phyloP scores from a whole-genome alignment of 2,888 invertebrate genomes.

The Clivina fossor region DNA sequence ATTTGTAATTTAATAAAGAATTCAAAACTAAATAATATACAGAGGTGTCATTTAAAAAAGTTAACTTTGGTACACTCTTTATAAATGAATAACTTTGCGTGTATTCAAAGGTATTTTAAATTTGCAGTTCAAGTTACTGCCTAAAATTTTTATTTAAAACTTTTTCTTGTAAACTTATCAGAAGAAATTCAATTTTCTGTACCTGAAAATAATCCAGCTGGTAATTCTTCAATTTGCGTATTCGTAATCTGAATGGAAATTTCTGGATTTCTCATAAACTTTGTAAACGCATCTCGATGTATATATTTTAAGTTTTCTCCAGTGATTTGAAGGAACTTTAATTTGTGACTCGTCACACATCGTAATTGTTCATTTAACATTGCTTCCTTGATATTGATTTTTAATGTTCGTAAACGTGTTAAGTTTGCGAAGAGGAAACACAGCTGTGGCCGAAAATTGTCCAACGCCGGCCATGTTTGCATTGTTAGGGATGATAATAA shows the following conservation, averaged over 20 bases:
- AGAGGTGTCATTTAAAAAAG: too few species aligned
- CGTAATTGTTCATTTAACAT: conserved; percentile 73
- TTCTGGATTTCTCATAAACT: conserved; percentile 73
- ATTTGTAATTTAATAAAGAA: too few species aligned
- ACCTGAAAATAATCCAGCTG: conserved; percentile 76
- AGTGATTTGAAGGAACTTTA: conserved; percentile 77
- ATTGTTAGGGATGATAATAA: conserved; percentile 71
- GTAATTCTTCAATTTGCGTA: conserved; percentile 77
- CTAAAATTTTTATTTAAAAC: too few species aligned
- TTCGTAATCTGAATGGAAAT: conserved; percentile 74
- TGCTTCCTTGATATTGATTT: conserved; percentile 74
- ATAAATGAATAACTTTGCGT: too few species aligned
- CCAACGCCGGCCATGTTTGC: conserved; percentile 75
- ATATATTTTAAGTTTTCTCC: conserved; percentile 73
- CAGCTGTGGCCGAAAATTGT: conserved; percentile 61
- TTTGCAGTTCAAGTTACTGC: too few species aligned
- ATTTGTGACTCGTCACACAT: conserved; percentile 75
- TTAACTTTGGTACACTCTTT: too few species aligned
- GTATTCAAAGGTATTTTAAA: too few species aligned
- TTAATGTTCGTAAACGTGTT: conserved; percentile 72
- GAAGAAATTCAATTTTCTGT: too few species aligned
- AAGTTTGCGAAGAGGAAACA: conserved; percentile 72
- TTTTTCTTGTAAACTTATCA: too few species aligned
- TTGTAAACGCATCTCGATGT: conserved; percentile 74
- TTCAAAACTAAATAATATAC: too few species aligned